phyloP scores from a whole-genome alignment of 2,113 vertebrate genomes.

The Cyanoderma ruficeps region DNA sequence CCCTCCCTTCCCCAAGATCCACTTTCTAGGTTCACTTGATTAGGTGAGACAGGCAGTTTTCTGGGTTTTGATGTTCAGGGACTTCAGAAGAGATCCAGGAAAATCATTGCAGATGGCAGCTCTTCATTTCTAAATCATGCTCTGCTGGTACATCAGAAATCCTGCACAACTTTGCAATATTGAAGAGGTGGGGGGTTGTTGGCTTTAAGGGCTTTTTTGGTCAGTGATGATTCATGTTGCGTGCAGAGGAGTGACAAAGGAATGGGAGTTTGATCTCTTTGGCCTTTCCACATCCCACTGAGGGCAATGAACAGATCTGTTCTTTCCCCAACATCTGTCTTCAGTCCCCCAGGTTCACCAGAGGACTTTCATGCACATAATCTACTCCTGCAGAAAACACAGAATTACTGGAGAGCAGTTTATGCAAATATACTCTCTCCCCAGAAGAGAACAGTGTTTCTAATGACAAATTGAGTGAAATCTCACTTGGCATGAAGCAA shows the following conservation, averaged over 20 bases:
- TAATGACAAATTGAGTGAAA: constrained; percentile 71
- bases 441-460: constrained; percentile 53
- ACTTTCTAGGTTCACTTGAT: background rate
- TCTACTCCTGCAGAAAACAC: background rate
- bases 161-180: background rate
- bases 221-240: background rate
- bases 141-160: background rate
- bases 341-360: background rate
- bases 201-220: background rate
- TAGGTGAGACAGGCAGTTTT: background rate
- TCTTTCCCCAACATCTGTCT: background rate
- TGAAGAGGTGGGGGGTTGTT: background rate
- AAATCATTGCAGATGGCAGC: background rate
- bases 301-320: background rate
- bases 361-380: background rate
- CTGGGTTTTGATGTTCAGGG: background rate
- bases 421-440: background rate
- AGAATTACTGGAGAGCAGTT: background rate
- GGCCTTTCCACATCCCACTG: background rate
- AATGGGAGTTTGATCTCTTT: background rate
- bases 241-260: background rate
- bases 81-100: background rate
- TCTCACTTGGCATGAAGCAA: constrained; percentile 58
- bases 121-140: background rate
- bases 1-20: accelerated